Base-by-base conservation (phyloP, 2,797 vertebrate species). In the Clarias laeviceps region DNA sequence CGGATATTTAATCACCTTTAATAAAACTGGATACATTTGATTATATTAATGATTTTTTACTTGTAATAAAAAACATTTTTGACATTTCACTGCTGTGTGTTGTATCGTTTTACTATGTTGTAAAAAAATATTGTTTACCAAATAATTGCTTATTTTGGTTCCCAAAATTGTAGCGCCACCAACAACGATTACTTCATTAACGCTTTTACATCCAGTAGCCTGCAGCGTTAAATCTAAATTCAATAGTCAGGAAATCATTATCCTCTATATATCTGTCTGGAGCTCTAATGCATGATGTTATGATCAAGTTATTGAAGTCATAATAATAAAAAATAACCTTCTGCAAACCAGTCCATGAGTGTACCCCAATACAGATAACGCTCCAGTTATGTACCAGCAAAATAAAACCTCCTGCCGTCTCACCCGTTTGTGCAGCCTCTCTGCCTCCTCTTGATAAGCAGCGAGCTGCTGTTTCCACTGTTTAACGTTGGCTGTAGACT, bases 381-480 rank as follows among this genome's bases (percentile, higher is more conserved):
- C 68, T 37, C 7, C 68, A 37, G 32, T 37, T 37, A 45, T 50
- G 11, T 73, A 17, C 45, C 77, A n/a, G 34, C 1, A 6, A 50
- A 50, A 50, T 50, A 6, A 18, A 54, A 15, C 50, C 27, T n/a
- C 6, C 22, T 70, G 29, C 57, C 65, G 17, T 50, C 91, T 86
- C 88, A 99, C 98, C 93, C 98, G 94, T 91, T 96, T 99, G 93
- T 99, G 98, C 34, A 99, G 96, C 90, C 98, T 93, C 90, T 99
- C 98, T 0, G 98, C 98, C 91, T 99, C 98, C 87, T 99, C 98
- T 92, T 99, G 98, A 93, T 99, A 99, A 0, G 97, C 98, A 12
- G 94, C 96, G 88, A 99, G 96, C 89, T 99, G 98, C 82, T 98
- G 98, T 80, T 99, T 99, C 98, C 98, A 99, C 95, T 99, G 98